A percentile compares a stretch with the other conserved stretches of the same genome.
These are phyloP conservation scores for Morelia viridis DNA, from an alignment of 2,797 vertebrate genomes.

Conservation along the genomic window DNA sequence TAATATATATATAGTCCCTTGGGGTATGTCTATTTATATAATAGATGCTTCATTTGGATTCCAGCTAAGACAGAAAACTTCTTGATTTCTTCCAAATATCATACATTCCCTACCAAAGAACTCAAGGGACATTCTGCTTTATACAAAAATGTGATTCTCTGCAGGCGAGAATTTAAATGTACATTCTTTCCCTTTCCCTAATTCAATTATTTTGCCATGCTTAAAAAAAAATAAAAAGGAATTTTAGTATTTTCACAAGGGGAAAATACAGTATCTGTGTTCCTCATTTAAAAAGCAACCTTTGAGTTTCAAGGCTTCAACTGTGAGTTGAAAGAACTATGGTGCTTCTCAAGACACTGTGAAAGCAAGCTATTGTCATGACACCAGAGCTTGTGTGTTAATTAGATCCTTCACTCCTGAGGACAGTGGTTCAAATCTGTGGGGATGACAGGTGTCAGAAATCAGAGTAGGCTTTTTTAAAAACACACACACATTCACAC, in stretches of 20 bases:
- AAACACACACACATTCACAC: not conserved
- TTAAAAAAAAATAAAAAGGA: conserved; percentile 35
- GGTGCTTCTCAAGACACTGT: conserved; percentile 47
- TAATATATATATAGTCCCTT: conserved; percentile 42
- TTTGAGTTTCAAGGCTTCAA: conserved; percentile 48
- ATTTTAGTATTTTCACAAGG: conserved; percentile 49
- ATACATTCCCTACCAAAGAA: conserved; percentile 45
- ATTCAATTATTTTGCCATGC: conserved; percentile 50
- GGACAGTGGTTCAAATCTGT: conserved; percentile 59
- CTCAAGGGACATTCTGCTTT: conserved; percentile 60
- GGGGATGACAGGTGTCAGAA: conserved; percentile 53
- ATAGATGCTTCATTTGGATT: conserved; percentile 47
- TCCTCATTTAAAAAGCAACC: conserved; percentile 49
- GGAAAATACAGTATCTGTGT: conserved; percentile 40
- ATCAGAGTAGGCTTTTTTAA: conserved; percentile 30
- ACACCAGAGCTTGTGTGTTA: conserved; percentile 65
- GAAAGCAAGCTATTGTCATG: conserved; percentile 61
- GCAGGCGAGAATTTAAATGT: conserved; percentile 59
- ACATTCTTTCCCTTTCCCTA: conserved; percentile 46
- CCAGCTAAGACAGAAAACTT: conserved; percentile 33
- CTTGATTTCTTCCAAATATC: conserved; percentile 35
- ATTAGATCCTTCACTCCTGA: conserved; percentile 63
- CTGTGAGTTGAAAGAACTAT: conserved; percentile 42
- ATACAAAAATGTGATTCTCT: conserved; percentile 45
- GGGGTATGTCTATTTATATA: conserved; percentile 59